Base-by-base conservation (phyloP, 2,888 invertebrate genomes). In the Meta bourneti region DNA sequence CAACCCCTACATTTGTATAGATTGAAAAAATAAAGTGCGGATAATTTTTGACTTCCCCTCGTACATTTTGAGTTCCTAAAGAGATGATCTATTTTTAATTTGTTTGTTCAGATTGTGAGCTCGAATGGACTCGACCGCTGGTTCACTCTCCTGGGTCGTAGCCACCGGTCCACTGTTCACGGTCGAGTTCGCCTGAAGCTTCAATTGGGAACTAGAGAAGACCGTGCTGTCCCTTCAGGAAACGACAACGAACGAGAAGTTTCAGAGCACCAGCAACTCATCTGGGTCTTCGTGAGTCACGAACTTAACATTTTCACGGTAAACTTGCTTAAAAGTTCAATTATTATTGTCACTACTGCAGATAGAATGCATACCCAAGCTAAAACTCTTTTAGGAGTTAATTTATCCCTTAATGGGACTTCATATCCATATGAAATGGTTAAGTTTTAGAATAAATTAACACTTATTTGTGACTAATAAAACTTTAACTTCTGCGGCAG, bases 171-270 rank as follows among this genome's bases (percentile, higher is more conserved):
- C 90, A 98, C 97, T 19, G 98, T 99, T 49, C 98, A 98, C 94
- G 98, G 99, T 7, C 96, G 97, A 94, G 98, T 99, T 93, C 96
- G 97, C 69, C 96, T 99, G 93, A 97, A 97, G 94, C 95, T 98
- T 94, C 97, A 97, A 97, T 96, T 99, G 54, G 98, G 98, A 9
- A 99, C 99, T 0, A 96, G 98, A 71, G 99, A 99, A 94, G 97
- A 97, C 94, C 94, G 93, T 92, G 96, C 97, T 9, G 96, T 96
- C 6, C 96, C 97, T 74, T 97, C 97, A 16, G 89, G 83, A 20
- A 71, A 83, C 48, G 90, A 92, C 19, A 92, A 92, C 70, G 80
- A 78, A 83, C 75, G 82, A 49, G 90, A 90, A 19, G 96, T 97
- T 94, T 96, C 97, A 91, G 94, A 95, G 84, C 98, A 98, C 95